Evolutionary conservation across 2,113 vertebrate genomes (phyloP), one percentile per base, ranked within the genome.

Genomic region (Clupea harengus): DNA sequence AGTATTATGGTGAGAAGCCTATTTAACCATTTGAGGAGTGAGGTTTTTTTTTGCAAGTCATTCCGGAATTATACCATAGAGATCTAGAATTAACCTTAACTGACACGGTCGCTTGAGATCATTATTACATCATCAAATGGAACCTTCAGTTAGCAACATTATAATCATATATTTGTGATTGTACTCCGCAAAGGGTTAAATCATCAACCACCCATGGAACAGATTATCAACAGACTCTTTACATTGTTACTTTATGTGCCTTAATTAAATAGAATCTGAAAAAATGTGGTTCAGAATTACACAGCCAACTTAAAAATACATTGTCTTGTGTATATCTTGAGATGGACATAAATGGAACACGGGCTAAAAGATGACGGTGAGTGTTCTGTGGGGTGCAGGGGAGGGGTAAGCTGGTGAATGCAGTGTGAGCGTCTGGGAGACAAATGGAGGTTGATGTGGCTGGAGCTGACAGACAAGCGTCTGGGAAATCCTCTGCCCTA

Each of bases 401-500:
- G n/a, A 28, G 64, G 13, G 9, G 28, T 83, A 8, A 22, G 11
- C 15, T 47, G 72, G n/a, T 46, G 28, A 1, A 28, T 49, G 28
- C 72, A 78, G 72, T 78, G 32, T 78, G 72, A 15, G 72, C 72
- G 15, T 11, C 72, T 17, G 28, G 72, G 11, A 78, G 15, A 78
- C 72, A 78, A 28, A 78, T 78, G 72, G 72, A 49, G 44, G 45
- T n/a, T 39, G 67, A 54, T 84, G 52, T 83, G 52, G n/a, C 50
- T 52, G 45, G 80, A 81, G 54, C 17, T 44, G 46, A 49, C 75
- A 75, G 47, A 18, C 75, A 81, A 81, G 22, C 67, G 46, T 82
- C 44, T 82, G 75, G 78, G 82, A 86, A 57, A 39, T 78, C 72
- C 72, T 78, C 72, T 78, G 72, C 72, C 72, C 72, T 1, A 11